Conservation (phyloP, 2,888 invertebrate species). For the Cheilosia soror region DNA sequence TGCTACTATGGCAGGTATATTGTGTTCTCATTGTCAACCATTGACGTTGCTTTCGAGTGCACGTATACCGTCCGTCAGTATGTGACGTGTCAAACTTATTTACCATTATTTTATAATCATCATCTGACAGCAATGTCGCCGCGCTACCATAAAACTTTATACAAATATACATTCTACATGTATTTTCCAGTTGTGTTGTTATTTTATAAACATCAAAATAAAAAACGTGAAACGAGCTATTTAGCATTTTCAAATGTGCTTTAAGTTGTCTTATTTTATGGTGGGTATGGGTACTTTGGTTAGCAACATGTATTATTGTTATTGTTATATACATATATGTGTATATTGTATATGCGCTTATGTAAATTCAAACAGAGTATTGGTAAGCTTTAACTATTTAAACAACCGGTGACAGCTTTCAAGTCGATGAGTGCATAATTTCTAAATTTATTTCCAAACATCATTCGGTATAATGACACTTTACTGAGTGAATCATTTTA, state of each 20-base stretch:
- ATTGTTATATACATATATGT: constrained; percentile 10
- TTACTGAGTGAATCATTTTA: background rate
- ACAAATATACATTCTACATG: background rate
- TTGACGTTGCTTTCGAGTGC: constrained; percentile 38
- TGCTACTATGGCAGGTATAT: constrained; percentile 8
- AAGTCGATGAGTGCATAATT: background rate
- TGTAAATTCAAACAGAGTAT: background rate
- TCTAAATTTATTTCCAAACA: background rate
- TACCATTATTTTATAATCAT: constrained; percentile 42
- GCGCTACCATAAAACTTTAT: constrained; percentile 8
- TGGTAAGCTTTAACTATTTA: background rate
- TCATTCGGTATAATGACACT: background rate
- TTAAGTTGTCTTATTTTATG: constrained; percentile 38
- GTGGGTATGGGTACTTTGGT: constrained; percentile 20
- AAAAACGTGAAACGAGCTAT: constrained; percentile 31
- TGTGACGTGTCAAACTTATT: constrained; percentile 35
- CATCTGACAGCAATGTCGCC: background rate
- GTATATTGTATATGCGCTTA: constrained; percentile 20
- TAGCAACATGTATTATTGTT: constrained; percentile 11
- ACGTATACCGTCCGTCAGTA: constrained; percentile 36
- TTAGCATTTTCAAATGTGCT: constrained; percentile 51
- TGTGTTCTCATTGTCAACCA: constrained; percentile 40
- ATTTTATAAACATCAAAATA: constrained; percentile 52
- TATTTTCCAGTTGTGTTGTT: constrained; percentile 46
- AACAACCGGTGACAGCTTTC: background rate